These are phyloP conservation scores for Athrips mouffetella DNA, from an alignment of 2,888 invertebrate genomes.

Conservation along the genomic window DNA sequence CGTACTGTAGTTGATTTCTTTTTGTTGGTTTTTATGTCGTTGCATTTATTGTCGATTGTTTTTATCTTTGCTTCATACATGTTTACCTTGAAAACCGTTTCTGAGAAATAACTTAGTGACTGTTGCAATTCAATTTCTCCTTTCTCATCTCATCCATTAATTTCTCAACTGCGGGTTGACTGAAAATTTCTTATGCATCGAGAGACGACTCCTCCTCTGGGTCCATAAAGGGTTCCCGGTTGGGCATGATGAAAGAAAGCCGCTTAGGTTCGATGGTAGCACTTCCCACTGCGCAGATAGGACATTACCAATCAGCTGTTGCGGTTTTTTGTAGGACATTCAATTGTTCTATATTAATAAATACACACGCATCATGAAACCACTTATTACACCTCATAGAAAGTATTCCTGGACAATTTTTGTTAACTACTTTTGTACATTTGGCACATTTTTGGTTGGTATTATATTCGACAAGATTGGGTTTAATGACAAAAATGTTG, in stretches of 20 bases:
- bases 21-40: conserved; percentile 10
- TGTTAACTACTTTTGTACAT: background rate
- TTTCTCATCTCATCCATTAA: too few relatives aligned
- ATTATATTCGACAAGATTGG: too few relatives aligned
- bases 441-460: background rate
- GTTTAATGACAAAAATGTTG: too few relatives aligned
- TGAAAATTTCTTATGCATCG: background rate
- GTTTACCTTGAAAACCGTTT: conserved; percentile 5
- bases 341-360: background rate
- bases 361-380: background rate
- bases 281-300: background rate
- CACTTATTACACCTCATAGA: background rate
- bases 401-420: background rate
- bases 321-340: background rate
- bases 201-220: background rate
- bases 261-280: background rate
- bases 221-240: background rate
- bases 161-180: too few relatives aligned
- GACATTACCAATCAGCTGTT: background rate
- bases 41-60: conserved; percentile 16
- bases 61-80: conserved; percentile 17
- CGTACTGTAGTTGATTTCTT: conserved; percentile 15
- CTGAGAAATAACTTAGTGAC: too few relatives aligned
- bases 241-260: background rate
- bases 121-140: too few relatives aligned